Base-by-base conservation (phyloP, 2,113 vertebrate species). In the Hemiprocne comata region DNA sequence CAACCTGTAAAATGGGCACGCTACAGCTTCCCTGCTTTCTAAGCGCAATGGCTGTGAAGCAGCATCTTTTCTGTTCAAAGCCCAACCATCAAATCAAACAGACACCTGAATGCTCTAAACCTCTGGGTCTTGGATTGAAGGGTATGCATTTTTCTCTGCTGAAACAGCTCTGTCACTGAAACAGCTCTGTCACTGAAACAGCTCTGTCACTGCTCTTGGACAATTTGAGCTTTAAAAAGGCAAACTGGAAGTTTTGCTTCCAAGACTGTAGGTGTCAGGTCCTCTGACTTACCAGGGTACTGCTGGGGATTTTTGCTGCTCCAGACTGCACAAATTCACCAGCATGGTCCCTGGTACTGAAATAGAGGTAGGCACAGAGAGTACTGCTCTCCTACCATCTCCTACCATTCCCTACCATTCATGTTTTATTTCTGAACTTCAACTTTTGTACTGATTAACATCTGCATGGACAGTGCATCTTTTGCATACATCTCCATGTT, bases 61-160 rank as follows among this genome's bases (percentile, higher is more conserved):
- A 95, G 54, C 50, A 85, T 58, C 82, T 73, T 57, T 66, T 17
- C 60, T 77, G 18, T 77, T 85, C 90, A 86, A 92, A 91, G 93
- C 25, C 73, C 60, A 67, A 24, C 65, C 51, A 92, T 75, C 61
- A 73, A 82, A 85, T 62, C 69, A 85, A 75, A 90, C 29, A 75
- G 46, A 48, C 51, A 81, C n/a, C 31, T 74, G 54, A 94, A 91
- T 60, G 48, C 85, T 83, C 36, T 54, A 85, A 93, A 73, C 23
- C 26, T 34, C 33, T 55, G 57, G 26, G 11, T 62, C 46, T 69
- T 67, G 48, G 77, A 85, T 71, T 53, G 92, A 93, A 94, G 31
- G 16, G 21, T 19, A 57, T 38, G 14, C 24, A 78, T 78, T 84
- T 86, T 74, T 65, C 61, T 48, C 67, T 81, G 83, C 60, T 67